Conservation (phyloP, 2,113 vertebrate species). For the Cyprinodon variegatus region DNA sequence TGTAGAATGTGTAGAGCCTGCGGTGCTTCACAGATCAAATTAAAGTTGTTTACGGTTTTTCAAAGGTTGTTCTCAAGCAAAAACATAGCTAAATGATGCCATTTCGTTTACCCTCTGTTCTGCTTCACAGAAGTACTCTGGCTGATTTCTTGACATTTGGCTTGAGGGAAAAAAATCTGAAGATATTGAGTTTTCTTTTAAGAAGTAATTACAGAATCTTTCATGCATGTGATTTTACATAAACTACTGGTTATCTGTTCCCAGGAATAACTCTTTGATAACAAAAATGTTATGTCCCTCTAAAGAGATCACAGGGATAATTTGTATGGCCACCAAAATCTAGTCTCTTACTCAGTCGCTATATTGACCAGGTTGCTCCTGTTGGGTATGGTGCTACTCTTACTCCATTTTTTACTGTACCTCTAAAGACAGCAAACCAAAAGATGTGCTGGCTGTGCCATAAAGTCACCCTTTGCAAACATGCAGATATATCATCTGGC, state of each 20-base stretch:
- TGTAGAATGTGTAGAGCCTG: slow-evolving; percentile 3
- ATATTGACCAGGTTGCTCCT: slow-evolving; percentile 46
- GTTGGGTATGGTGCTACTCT: slow-evolving; percentile 26
- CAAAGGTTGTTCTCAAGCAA: slow-evolving; percentile 22
- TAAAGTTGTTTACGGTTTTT: slow-evolving; percentile 41
- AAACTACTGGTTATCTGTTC: slow-evolving; percentile 33
- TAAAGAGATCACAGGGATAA: slow-evolving; percentile 26
- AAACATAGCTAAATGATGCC: slow-evolving; percentile 20
- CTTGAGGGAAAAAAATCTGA: slow-evolving; percentile 53
- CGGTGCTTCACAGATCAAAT: slow-evolving; percentile 34
- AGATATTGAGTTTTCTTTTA: slow-evolving; percentile 58
- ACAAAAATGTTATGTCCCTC: slow-evolving; percentile 6
- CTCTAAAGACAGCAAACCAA: slow-evolving; percentile 17
- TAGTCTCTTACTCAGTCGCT: slow-evolving; percentile 49
- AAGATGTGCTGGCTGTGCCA: neutral
- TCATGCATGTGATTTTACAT: slow-evolving; percentile 40
- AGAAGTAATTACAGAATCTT: slow-evolving; percentile 59
- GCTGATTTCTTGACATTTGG: slow-evolving; percentile 21
- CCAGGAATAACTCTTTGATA: neutral
- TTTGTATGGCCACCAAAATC: slow-evolving; percentile 39
- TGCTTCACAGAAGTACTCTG: slow-evolving; percentile 12
- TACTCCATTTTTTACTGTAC: slow-evolving; percentile 9
- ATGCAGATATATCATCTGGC: neutral
- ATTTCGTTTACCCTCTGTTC: slow-evolving; percentile 15
- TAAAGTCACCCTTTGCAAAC: neutral